Base-by-base conservation (phyloP, 2,113 vertebrate species). In the Ammodytes dubius region DNA sequence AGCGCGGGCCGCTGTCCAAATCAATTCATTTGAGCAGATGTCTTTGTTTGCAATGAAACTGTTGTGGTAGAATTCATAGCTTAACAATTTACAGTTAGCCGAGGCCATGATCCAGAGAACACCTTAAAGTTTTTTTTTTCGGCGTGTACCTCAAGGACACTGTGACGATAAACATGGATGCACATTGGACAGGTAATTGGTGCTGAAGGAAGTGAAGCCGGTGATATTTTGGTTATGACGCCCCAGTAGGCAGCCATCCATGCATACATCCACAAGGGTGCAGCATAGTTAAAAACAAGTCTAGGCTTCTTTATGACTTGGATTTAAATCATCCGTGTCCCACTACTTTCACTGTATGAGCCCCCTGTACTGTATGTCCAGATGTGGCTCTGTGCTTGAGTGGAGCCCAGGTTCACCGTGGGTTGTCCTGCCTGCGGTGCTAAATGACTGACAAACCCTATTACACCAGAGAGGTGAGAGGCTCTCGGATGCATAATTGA, bases 21-120 rank as follows among this genome's bases (percentile, higher is more conserved):
- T 91, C 86, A 84, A 78, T 93, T 91, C 68, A 86, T 86, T 87
- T 88, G 82, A 80, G 84, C 87, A 88, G 84, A 88, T 87, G 82
- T 90, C 86, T 87, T 81, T 79, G 79, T 81, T 27, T 77, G 84
- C 85, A 77, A 68, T 81, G 81, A 87, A 85, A 80, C 61, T 70
- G 84, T 72, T 74, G 79, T 59, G 58, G 69, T 75, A 52, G 81
- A 27, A 86, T 88, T 88, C 88, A 87, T 79, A 50, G 88, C 85
- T 64, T 60, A 14, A 60, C 69, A 52, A 27, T 87, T 88, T 86
- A 79, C 77, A 65, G 74, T 79, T 11, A 82, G 77, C 50, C 9
- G 69, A 74, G 1, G 54, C 69, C 47, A 19, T 71, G 60, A 79
- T 74, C 49, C 77, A 64, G 64, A 64, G 64, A 79, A 47, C 39